Conservation (phyloP, 2,888 invertebrate species). For the Mesoligia furuncula region DNA sequence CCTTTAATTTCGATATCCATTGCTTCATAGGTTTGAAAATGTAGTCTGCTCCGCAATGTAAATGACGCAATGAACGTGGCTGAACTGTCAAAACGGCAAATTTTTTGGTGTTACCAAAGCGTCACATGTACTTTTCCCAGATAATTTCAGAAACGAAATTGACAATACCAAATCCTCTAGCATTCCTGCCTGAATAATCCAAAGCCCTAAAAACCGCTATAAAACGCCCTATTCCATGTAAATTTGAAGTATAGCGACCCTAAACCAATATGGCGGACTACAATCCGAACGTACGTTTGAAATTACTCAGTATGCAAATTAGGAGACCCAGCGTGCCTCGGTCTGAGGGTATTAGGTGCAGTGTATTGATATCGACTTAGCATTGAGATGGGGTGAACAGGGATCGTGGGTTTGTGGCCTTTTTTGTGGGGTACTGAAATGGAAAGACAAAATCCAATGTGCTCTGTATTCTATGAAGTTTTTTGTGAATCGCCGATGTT, state of each 20-base stretch:
- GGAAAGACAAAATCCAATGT: conserved; percentile 12
- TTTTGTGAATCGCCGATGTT: neutral
- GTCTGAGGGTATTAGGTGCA: conserved; percentile 51
- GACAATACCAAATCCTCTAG: neutral
- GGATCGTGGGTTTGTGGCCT: conserved; percentile 28
- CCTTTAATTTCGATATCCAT: neutral
- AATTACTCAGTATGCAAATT: conserved; percentile 74
- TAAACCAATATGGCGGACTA: conserved; percentile 58
- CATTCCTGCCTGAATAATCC: conserved; percentile 28
- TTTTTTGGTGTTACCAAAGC: neutral
- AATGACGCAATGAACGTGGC: no score
- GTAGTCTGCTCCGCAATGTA: no score
- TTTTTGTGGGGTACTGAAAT: conserved; percentile 30
- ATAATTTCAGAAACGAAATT: conserved; percentile 4
- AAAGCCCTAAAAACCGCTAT: conserved; percentile 38
- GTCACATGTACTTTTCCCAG: neutral
- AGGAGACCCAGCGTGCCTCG: conserved; percentile 48
- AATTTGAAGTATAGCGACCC: conserved; percentile 54
- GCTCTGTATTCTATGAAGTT: neutral
- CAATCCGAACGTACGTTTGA: conserved; percentile 64
- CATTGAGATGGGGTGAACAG: conserved; percentile 45
- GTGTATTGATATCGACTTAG: conserved; percentile 59
- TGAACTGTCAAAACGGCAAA: neutral
- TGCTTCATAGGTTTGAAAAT: no score
- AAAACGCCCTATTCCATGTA: conserved; percentile 57